phyloP scores from a whole-genome alignment of 2,113 vertebrate genomes.

The Catharus minimus region DNA sequence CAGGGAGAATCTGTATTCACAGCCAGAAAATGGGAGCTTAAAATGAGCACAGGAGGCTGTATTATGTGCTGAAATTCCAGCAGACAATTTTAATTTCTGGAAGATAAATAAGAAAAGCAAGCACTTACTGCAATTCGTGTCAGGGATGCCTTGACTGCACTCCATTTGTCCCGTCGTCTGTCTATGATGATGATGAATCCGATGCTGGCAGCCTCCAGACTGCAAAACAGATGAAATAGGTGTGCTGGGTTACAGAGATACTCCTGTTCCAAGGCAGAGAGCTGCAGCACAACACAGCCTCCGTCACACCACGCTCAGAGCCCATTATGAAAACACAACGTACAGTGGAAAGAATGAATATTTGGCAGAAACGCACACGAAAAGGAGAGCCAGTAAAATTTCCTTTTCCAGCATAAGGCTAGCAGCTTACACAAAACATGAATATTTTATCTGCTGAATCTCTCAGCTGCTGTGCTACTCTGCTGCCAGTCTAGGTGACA shows the following conservation, averaged over 20 bases:
- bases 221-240: slow-evolving; percentile 63
- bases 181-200: slow-evolving; percentile 95
- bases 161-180: slow-evolving; percentile 95
- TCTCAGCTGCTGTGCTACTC: neutral
- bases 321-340: neutral
- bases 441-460: neutral
- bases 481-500: neutral
- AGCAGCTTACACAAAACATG: slow-evolving; percentile 12
- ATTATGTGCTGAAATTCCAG: neutral
- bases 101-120: neutral
- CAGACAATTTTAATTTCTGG: neutral
- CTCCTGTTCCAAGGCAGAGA: neutral
- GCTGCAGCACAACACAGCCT: slow-evolving; percentile 5
- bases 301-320: neutral
- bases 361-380: neutral
- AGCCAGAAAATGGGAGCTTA: neutral
- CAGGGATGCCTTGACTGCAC: slow-evolving; percentile 89
- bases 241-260: slow-evolving; percentile 15
- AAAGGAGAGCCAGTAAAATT: neutral
- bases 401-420: neutral
- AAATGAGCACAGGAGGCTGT: neutral
- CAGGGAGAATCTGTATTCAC: neutral
- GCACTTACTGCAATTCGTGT: slow-evolving; percentile 90
- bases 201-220: slow-evolving; percentile 92
- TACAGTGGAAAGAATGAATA: neutral